Conservation (phyloP, 30 jellyfish, hydroid and myxozoan genomes). For the Mastigias papua region DNA sequence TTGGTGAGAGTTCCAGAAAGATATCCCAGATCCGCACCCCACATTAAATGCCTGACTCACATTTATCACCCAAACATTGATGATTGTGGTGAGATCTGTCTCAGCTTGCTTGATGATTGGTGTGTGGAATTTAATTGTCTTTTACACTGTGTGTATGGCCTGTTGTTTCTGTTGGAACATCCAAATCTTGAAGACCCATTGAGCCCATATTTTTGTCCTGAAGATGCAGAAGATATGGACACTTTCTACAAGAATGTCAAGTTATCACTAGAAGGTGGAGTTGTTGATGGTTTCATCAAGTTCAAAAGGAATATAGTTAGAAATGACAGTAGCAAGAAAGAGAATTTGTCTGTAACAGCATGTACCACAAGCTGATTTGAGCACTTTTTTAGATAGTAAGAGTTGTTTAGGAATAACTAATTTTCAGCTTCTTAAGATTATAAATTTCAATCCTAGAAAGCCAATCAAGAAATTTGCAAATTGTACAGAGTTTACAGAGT, state of each 20-base stretch:
- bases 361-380: not conserved
- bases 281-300: slow-evolving; percentile 71
- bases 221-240: slow-evolving; percentile 76
- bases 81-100: slow-evolving; percentile 92
- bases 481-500: too few species aligned
- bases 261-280: slow-evolving; percentile 81
- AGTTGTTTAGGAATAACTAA: not conserved
- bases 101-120: slow-evolving; percentile 94
- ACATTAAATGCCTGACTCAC: slow-evolving; percentile 67
- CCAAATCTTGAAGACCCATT: slow-evolving; percentile 95
- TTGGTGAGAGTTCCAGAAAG: slow-evolving; percentile 59
- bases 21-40: slow-evolving; percentile 87
- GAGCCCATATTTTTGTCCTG: slow-evolving; percentile 95
- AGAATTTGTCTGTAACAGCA: not conserved
- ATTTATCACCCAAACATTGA: slow-evolving; percentile 96
- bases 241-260: slow-evolving; percentile 75
- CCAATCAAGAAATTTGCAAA: too few species aligned
- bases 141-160: slow-evolving; percentile 82
- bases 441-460: too few species aligned
- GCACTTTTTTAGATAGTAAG: not conserved
- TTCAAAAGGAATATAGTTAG: slow-evolving; percentile 60
- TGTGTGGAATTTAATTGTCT: slow-evolving; percentile 60
- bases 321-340: not conserved
- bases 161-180: slow-evolving; percentile 76
- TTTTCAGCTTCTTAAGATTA: too few species aligned